Evolutionary conservation across 1,140 invertebrate species (phyloP).

Genomic region (Eumeta japonica): DNA sequence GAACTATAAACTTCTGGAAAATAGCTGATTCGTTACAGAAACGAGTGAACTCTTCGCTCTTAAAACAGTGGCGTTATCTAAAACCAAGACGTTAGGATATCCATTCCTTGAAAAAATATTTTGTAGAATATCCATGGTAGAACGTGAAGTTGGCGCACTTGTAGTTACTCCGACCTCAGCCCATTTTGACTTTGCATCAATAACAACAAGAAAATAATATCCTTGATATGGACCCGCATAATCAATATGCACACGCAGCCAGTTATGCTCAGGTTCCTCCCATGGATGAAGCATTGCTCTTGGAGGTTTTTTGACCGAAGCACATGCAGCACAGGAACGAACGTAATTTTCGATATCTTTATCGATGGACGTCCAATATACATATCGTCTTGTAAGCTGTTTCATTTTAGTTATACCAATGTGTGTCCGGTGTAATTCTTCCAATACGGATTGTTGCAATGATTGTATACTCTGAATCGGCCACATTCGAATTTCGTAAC

Average conservation of each 20-base stretch:
- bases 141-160: no score
- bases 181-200: conserved; percentile 31
- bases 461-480: no score
- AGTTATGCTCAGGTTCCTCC: conserved; percentile 20
- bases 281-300: conserved; percentile 15
- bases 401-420: conserved; percentile 27
- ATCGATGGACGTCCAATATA: conserved; percentile 21
- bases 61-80: no score
- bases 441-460: no score
- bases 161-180: no score
- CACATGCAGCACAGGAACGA: conserved; percentile 16
- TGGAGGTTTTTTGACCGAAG: conserved; percentile 10
- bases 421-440: conserved; percentile 17
- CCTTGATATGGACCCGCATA: conserved; percentile 19
- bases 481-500: no score
- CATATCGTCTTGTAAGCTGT: conserved; percentile 18
- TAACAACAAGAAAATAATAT: conserved; percentile 18
- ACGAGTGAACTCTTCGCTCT: no score
- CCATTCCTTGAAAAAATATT: no score
- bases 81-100: no score
- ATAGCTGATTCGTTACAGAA: no score
- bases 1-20: no score
- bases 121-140: no score
- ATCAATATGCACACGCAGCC: conserved; percentile 19
- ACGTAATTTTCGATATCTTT: conserved; percentile 22